A percentile compares a stretch with the other conserved stretches of the same genome.
Evolutionary conservation across 1,140 invertebrate genomes (phyloP).

Genomic region (Orchesella cincta): DNA sequence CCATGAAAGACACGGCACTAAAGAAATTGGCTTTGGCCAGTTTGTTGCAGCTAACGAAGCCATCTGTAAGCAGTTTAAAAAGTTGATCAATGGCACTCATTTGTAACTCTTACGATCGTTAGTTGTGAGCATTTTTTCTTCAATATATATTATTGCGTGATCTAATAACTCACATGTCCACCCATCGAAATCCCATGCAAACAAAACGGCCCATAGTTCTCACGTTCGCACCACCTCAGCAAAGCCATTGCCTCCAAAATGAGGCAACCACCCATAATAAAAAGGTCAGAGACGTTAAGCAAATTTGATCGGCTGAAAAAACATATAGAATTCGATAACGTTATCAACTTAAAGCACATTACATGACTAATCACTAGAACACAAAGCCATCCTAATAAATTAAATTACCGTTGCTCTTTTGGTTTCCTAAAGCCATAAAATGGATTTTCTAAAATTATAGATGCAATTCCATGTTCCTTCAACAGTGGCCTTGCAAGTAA

Average conservation of each 20-base stretch:
- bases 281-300: slow-evolving; percentile 95
- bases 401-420: slow-evolving; percentile 84
- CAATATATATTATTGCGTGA: too few species aligned
- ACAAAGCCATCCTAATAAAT: too few species aligned
- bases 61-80: slow-evolving; percentile 70
- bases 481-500: slow-evolving; percentile 88
- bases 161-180: slow-evolving; percentile 76
- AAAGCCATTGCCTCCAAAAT: slow-evolving; percentile 90
- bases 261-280: slow-evolving; percentile 97
- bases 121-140: not conserved
- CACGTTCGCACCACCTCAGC: slow-evolving; percentile 87
- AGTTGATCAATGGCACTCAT: not conserved
- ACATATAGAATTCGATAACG: too few species aligned
- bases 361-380: too few species aligned
- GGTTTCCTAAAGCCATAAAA: slow-evolving; percentile 95
- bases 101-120: not conserved
- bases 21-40: slow-evolving; percentile 87
- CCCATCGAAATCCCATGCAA: slow-evolving; percentile 99
- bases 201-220: slow-evolving; percentile 85
- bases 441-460: slow-evolving; percentile 95
- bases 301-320: slow-evolving; percentile 82
- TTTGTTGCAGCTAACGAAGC: slow-evolving; percentile 92
- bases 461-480: slow-evolving; percentile 85
- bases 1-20: slow-evolving; percentile 96
- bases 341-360: too few species aligned